Percentiles rank a stretch among this genome's conserved stretches.
Evolutionary conservation across 2,888 invertebrate genomes (phyloP).

Genomic region (Drosophila emarginata): DNA sequence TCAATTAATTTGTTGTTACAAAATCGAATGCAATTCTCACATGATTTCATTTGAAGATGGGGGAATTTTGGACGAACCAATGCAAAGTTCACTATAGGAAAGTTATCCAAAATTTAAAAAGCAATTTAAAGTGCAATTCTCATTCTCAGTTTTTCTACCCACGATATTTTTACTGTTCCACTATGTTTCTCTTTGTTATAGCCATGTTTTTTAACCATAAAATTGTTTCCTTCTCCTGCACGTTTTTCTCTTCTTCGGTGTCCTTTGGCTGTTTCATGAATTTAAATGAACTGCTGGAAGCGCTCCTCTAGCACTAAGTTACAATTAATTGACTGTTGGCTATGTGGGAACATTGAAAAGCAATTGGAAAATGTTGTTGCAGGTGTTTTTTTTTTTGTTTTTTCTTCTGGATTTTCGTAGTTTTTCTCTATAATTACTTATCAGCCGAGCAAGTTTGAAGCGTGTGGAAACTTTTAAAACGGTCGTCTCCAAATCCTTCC

Average conservation of each 20-base stretch:
- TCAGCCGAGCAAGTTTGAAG: conserved; percentile 18
- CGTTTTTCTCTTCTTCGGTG: conserved; percentile 16
- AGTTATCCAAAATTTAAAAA: conserved; percentile 36
- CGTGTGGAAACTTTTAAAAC: conserved; percentile 11
- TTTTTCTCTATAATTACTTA: conserved; percentile 57
- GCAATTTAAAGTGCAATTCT: conserved; percentile 45
- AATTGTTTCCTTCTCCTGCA: conserved; percentile 23
- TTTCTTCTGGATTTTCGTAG: not conserved
- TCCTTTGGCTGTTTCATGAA: conserved; percentile 42
- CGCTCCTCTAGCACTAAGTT: conserved; percentile 27
- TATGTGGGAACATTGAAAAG: conserved; percentile 31
- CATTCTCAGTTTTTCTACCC: conserved; percentile 19
- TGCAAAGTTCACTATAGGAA: not conserved
- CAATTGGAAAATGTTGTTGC: conserved; percentile 56
- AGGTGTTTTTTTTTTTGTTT: conserved; percentile 34
- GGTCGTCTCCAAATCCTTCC: not conserved
- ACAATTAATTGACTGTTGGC: conserved; percentile 65
- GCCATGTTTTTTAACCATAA: conserved; percentile 26
- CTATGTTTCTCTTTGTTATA: conserved; percentile 25
- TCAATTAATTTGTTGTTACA: no score
- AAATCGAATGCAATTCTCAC: no score
- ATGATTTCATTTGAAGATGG: no score
- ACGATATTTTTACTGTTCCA: conserved; percentile 17
- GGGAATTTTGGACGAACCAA: no score
- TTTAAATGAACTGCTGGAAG: conserved; percentile 55